Percentiles rank a stretch among this genome's conserved stretches.
Evolutionary conservation across 2,888 invertebrate genomes (phyloP).

Genomic region (Dryococelus australis): DNA sequence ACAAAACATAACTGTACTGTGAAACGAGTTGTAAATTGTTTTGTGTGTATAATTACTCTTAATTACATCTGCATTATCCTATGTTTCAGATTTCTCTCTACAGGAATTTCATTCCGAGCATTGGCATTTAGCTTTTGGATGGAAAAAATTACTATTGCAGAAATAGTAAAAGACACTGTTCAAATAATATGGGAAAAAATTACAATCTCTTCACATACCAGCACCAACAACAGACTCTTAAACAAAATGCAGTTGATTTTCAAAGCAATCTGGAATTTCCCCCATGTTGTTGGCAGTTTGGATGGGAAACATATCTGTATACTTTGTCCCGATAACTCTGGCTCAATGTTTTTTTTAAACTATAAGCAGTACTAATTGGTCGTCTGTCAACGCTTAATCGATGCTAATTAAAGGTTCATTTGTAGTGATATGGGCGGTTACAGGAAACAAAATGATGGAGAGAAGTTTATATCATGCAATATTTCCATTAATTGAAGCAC

Average conservation of each 20-base stretch:
- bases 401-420: conserved; percentile 46
- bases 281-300: neutral
- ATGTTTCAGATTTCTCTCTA: neutral
- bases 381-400: neutral
- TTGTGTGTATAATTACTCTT: too few relatives aligned
- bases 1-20: too few relatives aligned
- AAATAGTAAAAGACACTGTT: conserved; percentile 4
- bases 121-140: neutral
- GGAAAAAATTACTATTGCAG: neutral
- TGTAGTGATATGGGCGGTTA: conserved; percentile 31
- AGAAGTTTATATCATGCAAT: neutral
- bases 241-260: neutral
- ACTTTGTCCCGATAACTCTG: neutral
- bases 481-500: too few relatives aligned
- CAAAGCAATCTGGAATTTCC: neutral
- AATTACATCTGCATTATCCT: neutral
- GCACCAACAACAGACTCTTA: neutral
- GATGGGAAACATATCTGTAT: neutral
- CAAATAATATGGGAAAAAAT: neutral
- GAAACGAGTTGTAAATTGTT: too few relatives aligned
- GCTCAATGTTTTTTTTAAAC: neutral
- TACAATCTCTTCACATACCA: neutral
- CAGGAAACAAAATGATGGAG: neutral
- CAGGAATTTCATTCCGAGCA: conserved; percentile 4
- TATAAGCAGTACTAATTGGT: neutral